Base-by-base conservation (phyloP, 2,797 vertebrate species). In the Hypotaenidia philippensis region DNA sequence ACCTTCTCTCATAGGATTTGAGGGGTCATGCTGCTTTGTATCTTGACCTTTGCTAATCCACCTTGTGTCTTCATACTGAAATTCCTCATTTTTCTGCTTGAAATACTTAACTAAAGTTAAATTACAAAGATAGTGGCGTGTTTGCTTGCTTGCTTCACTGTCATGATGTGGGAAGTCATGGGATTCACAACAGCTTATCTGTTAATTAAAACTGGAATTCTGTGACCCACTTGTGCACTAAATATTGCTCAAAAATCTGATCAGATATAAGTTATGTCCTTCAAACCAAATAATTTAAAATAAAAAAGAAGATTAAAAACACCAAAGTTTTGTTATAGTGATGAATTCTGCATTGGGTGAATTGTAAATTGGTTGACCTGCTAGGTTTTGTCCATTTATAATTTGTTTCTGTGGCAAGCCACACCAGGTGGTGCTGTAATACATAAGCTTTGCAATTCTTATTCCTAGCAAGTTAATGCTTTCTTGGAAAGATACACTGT, bases 351-450 rank as follows among this genome's bases (percentile, higher is more conserved):
- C 19, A 13, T 22, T 41, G 32, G 10, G 15, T 86, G 38, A 61
- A n/a, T n/a, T 1, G 1, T 82, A 60, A 74, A 83, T 88, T 49
- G 59, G 71, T 34, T 89, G 83, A 82, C 31, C 44, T 77, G 29
- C 41, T 79, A 70, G 71, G 17, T 79, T 94, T 76, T 93, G 83
- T 64, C 75, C 7, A 34, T 23, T 82, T 89, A 26, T 1, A 77
- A n/a, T 84, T 87, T 93, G 49, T 80, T 53, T 93, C 87, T 34
- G 31, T 85, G 83, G 87, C 53, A 93, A 90, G 83, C 45, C 94
- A 93, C 93, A 74, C 75, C 86, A 96, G 94, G 87, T 93, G 93
- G 90, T 95, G 94, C 94, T 96, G 92, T 93, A 85, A 92, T 68
- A 85, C 90, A 83, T 74, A 18, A 60, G 41, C 87, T 85, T 83